phyloP scores from a whole-genome alignment of 2,888 invertebrate genomes.

The Papilio demoleus region DNA sequence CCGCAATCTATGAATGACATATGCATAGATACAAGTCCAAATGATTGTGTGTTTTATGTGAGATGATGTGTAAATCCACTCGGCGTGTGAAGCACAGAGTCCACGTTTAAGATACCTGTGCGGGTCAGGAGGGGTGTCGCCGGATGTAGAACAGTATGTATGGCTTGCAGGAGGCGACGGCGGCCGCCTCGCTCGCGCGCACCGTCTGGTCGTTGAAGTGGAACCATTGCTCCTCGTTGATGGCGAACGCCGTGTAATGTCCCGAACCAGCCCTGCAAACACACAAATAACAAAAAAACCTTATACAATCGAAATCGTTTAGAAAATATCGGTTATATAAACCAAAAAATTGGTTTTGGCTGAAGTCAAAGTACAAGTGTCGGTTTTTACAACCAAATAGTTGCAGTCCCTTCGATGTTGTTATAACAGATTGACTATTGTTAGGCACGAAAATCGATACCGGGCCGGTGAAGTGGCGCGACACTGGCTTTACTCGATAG shows the following conservation, averaged over 20 bases:
- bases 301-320: too few species aligned
- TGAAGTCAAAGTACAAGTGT: too few species aligned
- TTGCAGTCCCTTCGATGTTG: too few species aligned
- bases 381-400: too few species aligned
- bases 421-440: too few species aligned
- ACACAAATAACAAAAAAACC: constrained; percentile 11
- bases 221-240: constrained; percentile 91
- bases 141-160: constrained; percentile 94
- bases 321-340: too few species aligned
- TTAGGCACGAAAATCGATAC: too few species aligned
- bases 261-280: constrained; percentile 89
- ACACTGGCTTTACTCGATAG: too few species aligned
- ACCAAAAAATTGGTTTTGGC: too few species aligned
- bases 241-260: constrained; percentile 93
- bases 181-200: constrained; percentile 85
- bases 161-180: constrained; percentile 90
- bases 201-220: constrained; percentile 94
- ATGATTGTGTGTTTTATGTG: not conserved
- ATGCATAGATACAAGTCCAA: not conserved
- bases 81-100: constrained; percentile 37
- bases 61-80: constrained; percentile 48
- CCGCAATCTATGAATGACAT: not conserved
- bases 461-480: too few species aligned
- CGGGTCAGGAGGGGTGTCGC: constrained; percentile 81
- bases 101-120: constrained; percentile 37